These are phyloP conservation scores for Actinemys pallida DNA, from an alignment of 2,113 vertebrate genomes.

Conservation along the genomic window DNA sequence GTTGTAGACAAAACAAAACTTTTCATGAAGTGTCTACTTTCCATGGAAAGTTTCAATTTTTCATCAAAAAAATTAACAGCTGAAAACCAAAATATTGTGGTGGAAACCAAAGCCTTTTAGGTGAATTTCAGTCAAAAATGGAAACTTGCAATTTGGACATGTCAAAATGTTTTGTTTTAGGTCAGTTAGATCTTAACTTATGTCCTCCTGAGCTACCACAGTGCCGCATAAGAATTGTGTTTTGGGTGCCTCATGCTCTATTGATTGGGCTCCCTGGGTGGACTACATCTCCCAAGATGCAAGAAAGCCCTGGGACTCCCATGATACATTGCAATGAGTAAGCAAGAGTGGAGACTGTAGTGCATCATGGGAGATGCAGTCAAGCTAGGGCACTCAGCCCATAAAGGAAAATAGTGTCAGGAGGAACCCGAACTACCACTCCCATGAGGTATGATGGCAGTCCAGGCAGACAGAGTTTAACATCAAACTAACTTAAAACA, in stretches of 20 bases:
- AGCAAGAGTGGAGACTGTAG: too few species aligned
- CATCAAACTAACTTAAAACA: neutral
- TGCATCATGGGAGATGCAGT: too few species aligned
- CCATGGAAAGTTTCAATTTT: neutral
- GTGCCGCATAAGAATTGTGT: too few species aligned
- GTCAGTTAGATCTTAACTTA: neutral
- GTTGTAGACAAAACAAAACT: too few species aligned
- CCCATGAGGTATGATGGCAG: neutral
- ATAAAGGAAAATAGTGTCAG: neutral
- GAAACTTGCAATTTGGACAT: neutral
- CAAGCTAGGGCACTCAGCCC: too few species aligned
- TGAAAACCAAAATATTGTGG: neutral
- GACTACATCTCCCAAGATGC: too few species aligned
- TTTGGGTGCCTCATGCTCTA: too few species aligned
- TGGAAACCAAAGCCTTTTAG: too few species aligned
- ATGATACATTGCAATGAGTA: too few species aligned
- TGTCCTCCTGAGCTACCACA: too few species aligned
- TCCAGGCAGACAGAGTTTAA: neutral
- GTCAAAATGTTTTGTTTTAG: neutral
- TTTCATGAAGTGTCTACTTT: neutral
- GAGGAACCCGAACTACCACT: neutral
- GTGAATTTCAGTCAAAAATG: neutral
- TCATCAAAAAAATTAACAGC: neutral
- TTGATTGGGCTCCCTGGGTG: too few species aligned
- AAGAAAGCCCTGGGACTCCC: too few species aligned